Conservation (phyloP, 1,140 invertebrate genomes). For the Cydia fagiglandana region DNA sequence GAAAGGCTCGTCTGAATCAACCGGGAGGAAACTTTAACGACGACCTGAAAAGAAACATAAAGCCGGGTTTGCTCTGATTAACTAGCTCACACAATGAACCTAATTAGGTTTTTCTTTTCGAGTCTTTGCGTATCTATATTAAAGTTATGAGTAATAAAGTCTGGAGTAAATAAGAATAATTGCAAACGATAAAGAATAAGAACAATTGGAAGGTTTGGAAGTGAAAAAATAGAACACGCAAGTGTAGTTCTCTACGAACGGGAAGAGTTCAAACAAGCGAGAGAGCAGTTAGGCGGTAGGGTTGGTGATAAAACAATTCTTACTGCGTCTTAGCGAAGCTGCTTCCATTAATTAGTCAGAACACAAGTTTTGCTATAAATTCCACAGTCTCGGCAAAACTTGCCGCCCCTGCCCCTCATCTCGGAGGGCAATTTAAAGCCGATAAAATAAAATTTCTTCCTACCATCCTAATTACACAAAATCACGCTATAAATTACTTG, state of each 20-base stretch:
- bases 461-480: slow-evolving; percentile 69
- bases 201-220: neutral
- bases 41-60: slow-evolving; percentile 52
- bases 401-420: slow-evolving; percentile 63
- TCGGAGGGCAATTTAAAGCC: slow-evolving; percentile 69
- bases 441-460: slow-evolving; percentile 76
- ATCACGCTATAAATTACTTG: slow-evolving; percentile 70
- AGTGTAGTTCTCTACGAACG: neutral
- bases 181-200: neutral
- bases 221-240: neutral
- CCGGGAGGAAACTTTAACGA: slow-evolving; percentile 64
- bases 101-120: neutral
- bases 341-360: slow-evolving; percentile 74
- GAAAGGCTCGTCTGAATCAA: slow-evolving; percentile 61
- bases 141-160: neutral
- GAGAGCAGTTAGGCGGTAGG: slow-evolving; percentile 37
- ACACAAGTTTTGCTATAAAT: slow-evolving; percentile 77
- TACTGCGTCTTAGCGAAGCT: slow-evolving; percentile 55
- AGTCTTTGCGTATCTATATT: neutral
- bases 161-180: neutral
- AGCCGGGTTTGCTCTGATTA: slow-evolving; percentile 25
- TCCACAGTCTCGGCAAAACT: slow-evolving; percentile 63
- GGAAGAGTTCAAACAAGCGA: neutral
- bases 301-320: slow-evolving; percentile 59
- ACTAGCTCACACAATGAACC: slow-evolving; percentile 9